Base-by-base conservation (phyloP, 2,797 vertebrate genomes). In the Amblyopsis hoosieri region DNA sequence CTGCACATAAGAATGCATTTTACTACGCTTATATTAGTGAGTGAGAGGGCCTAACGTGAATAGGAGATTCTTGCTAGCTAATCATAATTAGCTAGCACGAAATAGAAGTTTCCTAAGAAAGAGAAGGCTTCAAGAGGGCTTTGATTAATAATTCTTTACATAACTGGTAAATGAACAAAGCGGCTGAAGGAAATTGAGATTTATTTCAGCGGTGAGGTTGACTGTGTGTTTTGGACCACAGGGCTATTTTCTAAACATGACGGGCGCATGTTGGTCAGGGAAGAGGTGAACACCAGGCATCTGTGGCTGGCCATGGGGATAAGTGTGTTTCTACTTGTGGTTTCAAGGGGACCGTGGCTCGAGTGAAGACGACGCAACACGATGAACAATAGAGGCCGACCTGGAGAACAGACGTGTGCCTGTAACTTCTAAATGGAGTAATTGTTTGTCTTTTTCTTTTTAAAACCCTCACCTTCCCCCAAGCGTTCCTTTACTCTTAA, bases 311-410 rank as follows among this genome's bases (percentile, higher is more conserved):
- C 64, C 78, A 64, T 69, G 56, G 57, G 80, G 78, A 74, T 83
- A 88, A 91, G 88, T 88, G 84, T 88, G 86, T 89, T 90, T 90
- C 80, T 72, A 78, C 87, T 86, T 81, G 88, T 89, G 89, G 90
- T 90, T 88, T 81, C 65, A 51, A 66, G 66, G 73, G 48, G 66
- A 75, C 69, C 51, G 59, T 29, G 71, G 72, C 65, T 66, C 42
- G 31, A 77, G 69, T 54, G 19, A 61, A 67, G 61, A 75, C 54
- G 48, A 66, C 37, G 64, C 57, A 60, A 19, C 54, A 1, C 2
- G 31, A 17, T 2, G 37, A 69, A 82, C 82, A 80, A 78, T 75
- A 54, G 50, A 49, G 49, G 54, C 2, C 42, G 45, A 42, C 4
- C 19, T 23, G 37, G 12, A 49, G 53, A 33, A 3, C 42, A n/a